Evolutionary conservation across 2,888 invertebrate genomes (phyloP), one percentile per base, ranked within the genome.

Genomic region (Drosophila longiperda): DNA sequence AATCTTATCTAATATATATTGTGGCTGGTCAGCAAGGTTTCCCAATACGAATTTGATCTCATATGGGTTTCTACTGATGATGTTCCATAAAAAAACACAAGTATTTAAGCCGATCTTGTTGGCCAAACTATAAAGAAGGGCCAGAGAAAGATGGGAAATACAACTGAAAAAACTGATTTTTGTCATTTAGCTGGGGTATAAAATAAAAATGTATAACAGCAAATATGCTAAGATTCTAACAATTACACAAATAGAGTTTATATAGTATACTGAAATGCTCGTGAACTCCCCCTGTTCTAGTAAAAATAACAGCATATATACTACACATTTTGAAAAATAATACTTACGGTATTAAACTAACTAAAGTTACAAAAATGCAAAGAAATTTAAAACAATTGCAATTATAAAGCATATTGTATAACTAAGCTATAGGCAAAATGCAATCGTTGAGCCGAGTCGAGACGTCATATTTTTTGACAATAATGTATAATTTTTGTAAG

Each of bases 381-480:
- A 20, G 12, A 12, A 59, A 20, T 45, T 36, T 48, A 62, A 53
- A 57, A 53, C 32, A 66, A 66, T 33, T 65, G 70, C 62, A 69
- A 48, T 36, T 66, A 73, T 34, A 66, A 64, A 61, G 61, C 70
- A 66, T 52, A 49, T 68, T 83, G 80, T 76, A 57, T 15, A 75
- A 69, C 66, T 73, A 65, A 74, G 61, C 15, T 48, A 45, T 69
- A 67, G 64, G 61, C 40, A 68, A 60, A 68, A 77, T 80, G 78
- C 73, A 82, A 85, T 87, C 83, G 67, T 75, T 73, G 64, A 68
- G 64, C 72, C 68, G 73, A 23, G 45, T 45, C 66, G 63, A 74
- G 90, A 89, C 88, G 85, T 85, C 85, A 85, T 85, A 85, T 87
- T 79, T 83, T 74, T 89, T 83, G 85, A 85, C 85, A 85, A 85